Conservation (phyloP, 2,888 invertebrate species). For the Tethea ocularis region DNA sequence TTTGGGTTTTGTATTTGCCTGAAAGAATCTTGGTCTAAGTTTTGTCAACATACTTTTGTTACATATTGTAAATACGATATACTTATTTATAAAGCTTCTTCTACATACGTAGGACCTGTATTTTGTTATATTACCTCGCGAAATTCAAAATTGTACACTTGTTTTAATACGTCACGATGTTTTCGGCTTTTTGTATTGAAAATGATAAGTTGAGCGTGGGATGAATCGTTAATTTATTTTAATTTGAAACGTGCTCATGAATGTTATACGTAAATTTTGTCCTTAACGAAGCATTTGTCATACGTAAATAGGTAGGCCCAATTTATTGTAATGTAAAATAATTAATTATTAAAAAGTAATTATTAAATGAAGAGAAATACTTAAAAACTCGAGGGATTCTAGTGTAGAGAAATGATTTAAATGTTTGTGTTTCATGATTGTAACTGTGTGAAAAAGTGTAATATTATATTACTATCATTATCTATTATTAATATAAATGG, state of each 20-base stretch:
- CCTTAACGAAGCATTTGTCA: slow-evolving; percentile 76
- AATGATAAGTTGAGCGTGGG: slow-evolving; percentile 54
- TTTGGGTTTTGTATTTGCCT: slow-evolving; percentile 27
- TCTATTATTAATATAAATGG: slow-evolving; percentile 59
- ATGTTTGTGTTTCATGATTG: slow-evolving; percentile 81
- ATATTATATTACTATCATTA: slow-evolving; percentile 71
- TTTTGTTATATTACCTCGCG: slow-evolving; percentile 22
- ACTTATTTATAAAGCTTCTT: slow-evolving; percentile 62
- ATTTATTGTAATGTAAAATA: slow-evolving; percentile 81
- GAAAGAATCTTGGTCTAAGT: slow-evolving; percentile 71
- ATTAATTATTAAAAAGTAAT: slow-evolving; percentile 70
- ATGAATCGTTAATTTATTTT: slow-evolving; percentile 68
- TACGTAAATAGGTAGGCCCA: slow-evolving; percentile 83
- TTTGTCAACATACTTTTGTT: slow-evolving; percentile 58
- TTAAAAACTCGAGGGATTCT: slow-evolving; percentile 75
- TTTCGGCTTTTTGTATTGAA: slow-evolving; percentile 49
- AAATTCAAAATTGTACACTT: slow-evolving; percentile 62
- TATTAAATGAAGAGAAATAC: slow-evolving; percentile 69
- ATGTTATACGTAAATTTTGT: slow-evolving; percentile 76
- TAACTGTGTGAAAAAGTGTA: slow-evolving; percentile 79
- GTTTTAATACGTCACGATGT: slow-evolving; percentile 58
- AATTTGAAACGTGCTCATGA: slow-evolving; percentile 72
- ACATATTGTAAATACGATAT: slow-evolving; percentile 74
- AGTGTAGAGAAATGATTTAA: slow-evolving; percentile 71
- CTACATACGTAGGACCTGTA: slow-evolving; percentile 25